These are phyloP conservation scores for Pristionchus japonicus DNA, from an alignment of 2,888 invertebrate genomes.

Conservation along the genomic window DNA sequence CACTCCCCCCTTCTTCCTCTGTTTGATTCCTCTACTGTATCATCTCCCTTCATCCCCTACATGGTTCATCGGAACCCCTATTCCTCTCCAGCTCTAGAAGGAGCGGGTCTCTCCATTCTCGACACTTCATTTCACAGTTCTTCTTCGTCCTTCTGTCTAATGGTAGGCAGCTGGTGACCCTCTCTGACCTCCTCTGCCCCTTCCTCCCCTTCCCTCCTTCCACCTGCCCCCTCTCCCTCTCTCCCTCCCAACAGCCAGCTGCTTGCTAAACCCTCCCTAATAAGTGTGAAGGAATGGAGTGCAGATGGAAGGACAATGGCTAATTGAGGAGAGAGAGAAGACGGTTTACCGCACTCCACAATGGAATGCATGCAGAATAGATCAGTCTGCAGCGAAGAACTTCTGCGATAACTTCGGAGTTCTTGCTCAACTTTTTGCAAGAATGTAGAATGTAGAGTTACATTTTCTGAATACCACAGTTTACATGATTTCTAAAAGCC, in stretches of 20 bases:
- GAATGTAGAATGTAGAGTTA: too few relatives aligned
- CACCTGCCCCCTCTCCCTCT: not conserved
- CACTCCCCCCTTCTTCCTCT: not conserved
- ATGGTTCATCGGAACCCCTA: too few relatives aligned
- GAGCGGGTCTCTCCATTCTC: not conserved
- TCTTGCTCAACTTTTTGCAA: too few relatives aligned
- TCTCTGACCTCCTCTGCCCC: constrained; percentile 27
- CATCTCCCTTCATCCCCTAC: not conserved
- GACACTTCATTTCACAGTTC: constrained; percentile 2
- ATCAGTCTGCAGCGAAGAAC: too few relatives aligned
- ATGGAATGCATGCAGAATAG: not conserved
- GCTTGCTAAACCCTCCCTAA: constrained; percentile 16
- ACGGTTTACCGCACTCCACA: not conserved
- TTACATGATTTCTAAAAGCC: too few relatives aligned
- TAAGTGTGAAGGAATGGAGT: constrained; percentile 45
- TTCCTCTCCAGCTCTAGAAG: too few relatives aligned
- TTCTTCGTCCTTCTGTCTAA: constrained; percentile 25
- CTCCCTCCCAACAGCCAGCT: constrained; percentile 26
- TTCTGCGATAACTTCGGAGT: too few relatives aligned
- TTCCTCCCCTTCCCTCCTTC: not conserved
- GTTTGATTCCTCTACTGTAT: not conserved
- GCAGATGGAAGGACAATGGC: constrained; percentile 12
- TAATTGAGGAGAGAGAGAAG: not conserved
- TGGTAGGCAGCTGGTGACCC: constrained; percentile 45
- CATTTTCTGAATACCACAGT: too few relatives aligned